These are phyloP conservation scores for Antheraea pernyi DNA, from an alignment of 1,140 invertebrate species.

Conservation along the genomic window DNA sequence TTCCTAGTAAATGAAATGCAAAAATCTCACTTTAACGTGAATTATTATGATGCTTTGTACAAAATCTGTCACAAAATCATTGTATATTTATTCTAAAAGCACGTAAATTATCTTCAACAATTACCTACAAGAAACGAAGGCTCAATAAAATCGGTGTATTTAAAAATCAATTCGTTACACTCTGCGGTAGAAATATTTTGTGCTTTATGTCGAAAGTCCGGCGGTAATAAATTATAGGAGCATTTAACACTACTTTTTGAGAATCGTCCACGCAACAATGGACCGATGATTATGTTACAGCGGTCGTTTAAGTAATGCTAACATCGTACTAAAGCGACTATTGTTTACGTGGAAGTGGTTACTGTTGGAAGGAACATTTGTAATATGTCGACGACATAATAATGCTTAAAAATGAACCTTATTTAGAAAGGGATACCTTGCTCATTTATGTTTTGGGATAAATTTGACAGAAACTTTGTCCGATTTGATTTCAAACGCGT, in stretches of 20 bases:
- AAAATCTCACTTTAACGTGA: not conserved
- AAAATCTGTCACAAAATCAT: not conserved
- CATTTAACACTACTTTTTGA: slow-evolving; percentile 49
- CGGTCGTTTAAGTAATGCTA: slow-evolving; percentile 63
- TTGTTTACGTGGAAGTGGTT: slow-evolving; percentile 67
- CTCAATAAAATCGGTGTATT: slow-evolving; percentile 5
- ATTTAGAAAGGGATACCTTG: not conserved
- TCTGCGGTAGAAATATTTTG: slow-evolving; percentile 71
- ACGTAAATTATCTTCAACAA: not conserved
- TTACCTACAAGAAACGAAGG: not conserved
- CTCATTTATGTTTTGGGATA: not conserved
- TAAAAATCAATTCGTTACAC: slow-evolving; percentile 60
- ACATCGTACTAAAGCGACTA: slow-evolving; percentile 57
- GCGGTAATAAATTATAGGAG: slow-evolving; percentile 4
- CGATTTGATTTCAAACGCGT: slow-evolving; percentile 52
- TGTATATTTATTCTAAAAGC: not conserved
- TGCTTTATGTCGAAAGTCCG: slow-evolving; percentile 45
- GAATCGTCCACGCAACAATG: slow-evolving; percentile 57
- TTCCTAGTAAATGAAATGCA: not conserved
- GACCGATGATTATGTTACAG: slow-evolving; percentile 70
- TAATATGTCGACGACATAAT: not conserved
- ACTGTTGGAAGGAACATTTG: slow-evolving; percentile 22
- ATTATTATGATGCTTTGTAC: not conserved
- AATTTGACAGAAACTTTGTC: not conserved
- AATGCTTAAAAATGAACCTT: not conserved